Percentiles rank a stretch among this genome's conserved stretches.
Evolutionary conservation across 1,140 invertebrate species (phyloP).

Genomic region (Asobara japonica): DNA sequence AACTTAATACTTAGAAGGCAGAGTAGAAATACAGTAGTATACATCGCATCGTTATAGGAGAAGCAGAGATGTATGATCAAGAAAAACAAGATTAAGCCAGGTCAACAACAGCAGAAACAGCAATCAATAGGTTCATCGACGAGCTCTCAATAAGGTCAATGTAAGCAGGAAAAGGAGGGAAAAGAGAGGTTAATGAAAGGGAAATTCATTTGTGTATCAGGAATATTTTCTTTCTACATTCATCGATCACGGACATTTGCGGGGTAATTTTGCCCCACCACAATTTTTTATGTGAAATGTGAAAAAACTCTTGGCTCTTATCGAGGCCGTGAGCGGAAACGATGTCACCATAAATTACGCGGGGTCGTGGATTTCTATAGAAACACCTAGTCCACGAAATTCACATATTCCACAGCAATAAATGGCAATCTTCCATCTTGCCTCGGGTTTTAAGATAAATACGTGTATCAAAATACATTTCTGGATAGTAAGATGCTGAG

Average conservation of each 20-base stretch:
- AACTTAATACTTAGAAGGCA: too few relatives aligned
- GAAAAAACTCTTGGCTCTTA: constrained; percentile 37
- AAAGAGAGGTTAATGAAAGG: too few relatives aligned
- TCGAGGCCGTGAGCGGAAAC: constrained; percentile 33
- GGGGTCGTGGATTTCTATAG: constrained; percentile 34
- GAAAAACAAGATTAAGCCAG: too few relatives aligned
- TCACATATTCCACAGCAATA: constrained; percentile 36
- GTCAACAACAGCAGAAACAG: too few relatives aligned
- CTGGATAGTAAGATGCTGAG: constrained; percentile 26
- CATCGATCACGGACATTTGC: not conserved
- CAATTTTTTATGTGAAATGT: not conserved
- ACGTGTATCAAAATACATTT: constrained; percentile 43
- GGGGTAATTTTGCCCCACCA: not conserved
- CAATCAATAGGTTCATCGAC: too few relatives aligned
- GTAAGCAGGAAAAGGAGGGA: too few relatives aligned
- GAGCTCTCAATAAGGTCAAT: too few relatives aligned
- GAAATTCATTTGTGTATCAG: too few relatives aligned
- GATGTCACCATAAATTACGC: constrained; percentile 33
- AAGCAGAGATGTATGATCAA: too few relatives aligned
- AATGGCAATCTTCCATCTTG: constrained; percentile 39
- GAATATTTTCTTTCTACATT: too few relatives aligned
- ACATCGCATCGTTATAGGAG: too few relatives aligned
- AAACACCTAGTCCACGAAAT: constrained; percentile 31
- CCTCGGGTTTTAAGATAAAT: constrained; percentile 22
- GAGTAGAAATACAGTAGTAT: too few relatives aligned